These are phyloP conservation scores for Leptinotarsa peninsularis DNA, from an alignment of 2,888 invertebrate species.

Conservation along the genomic window DNA sequence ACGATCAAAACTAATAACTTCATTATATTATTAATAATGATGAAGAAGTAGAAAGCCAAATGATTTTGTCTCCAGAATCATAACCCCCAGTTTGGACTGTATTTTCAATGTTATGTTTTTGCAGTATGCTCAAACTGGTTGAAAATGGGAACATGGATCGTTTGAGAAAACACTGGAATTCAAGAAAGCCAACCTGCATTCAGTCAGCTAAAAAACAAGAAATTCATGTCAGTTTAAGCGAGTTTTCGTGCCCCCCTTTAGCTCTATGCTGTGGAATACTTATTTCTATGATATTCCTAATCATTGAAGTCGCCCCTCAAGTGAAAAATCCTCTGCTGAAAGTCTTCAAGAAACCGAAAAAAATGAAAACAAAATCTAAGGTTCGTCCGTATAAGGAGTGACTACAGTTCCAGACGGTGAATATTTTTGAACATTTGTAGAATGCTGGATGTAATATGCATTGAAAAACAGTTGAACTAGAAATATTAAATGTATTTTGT, in stretches of 20 bases:
- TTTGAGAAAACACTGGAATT: constrained; percentile 72
- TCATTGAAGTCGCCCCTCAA: constrained; percentile 60
- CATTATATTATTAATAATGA: too few species aligned
- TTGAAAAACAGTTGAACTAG: too few species aligned
- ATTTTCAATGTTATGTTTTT: constrained; percentile 47
- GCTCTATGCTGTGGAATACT: constrained; percentile 68
- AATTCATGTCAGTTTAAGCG: constrained; percentile 70
- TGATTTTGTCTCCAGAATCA: too few species aligned
- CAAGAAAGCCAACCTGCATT: constrained; percentile 71
- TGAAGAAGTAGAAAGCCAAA: too few species aligned
- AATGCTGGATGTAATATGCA: too few species aligned
- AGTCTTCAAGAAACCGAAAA: not conserved
- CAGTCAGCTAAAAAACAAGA: constrained; percentile 66
- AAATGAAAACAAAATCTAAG: not conserved
- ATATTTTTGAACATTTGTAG: too few species aligned
- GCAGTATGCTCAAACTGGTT: constrained; percentile 70
- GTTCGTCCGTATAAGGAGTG: not conserved
- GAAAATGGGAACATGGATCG: constrained; percentile 73
- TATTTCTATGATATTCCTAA: constrained; percentile 62
- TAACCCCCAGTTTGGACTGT: too few species aligned
- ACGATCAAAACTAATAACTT: too few species aligned
- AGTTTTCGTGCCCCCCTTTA: constrained; percentile 72
- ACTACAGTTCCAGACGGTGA: not conserved
- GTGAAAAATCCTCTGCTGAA: constrained; percentile 14
- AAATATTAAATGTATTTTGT: too few species aligned